These are phyloP conservation scores for Theretra japonica DNA, from an alignment of 2,888 invertebrate genomes.

Conservation along the genomic window DNA sequence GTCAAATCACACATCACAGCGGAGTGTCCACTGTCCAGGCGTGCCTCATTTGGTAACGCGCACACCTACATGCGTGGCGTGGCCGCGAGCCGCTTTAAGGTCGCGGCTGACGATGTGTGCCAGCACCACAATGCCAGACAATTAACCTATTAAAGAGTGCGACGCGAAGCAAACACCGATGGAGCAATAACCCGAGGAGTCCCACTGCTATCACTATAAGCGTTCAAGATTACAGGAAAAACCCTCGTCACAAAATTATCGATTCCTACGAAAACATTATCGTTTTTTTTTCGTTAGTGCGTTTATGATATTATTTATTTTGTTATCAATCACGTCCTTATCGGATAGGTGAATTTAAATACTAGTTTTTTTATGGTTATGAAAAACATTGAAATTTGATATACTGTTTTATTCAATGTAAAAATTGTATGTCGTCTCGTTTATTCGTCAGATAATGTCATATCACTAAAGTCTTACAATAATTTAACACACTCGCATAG, in stretches of 20 bases:
- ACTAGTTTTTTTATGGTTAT: neutral
- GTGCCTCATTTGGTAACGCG: conserved; percentile 68
- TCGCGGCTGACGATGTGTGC: conserved; percentile 79
- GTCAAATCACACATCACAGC: conserved; percentile 5
- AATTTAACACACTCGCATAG: conserved; percentile 38
- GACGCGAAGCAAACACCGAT: conserved; percentile 67
- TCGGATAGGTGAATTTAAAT: conserved; percentile 4
- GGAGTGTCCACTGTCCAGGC: conserved; percentile 47
- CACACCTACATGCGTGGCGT: conserved; percentile 73
- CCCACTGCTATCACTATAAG: conserved; percentile 57
- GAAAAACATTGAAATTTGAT: neutral
- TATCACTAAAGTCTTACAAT: conserved; percentile 12
- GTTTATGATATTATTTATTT: conserved; percentile 6
- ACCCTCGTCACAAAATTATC: neutral
- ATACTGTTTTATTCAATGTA: neutral
- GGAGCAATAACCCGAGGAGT: conserved; percentile 73
- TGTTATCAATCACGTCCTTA: conserved; percentile 11
- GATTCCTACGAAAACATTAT: neutral
- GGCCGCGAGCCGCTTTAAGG: conserved; percentile 80
- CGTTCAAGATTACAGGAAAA: neutral
- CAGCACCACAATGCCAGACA: conserved; percentile 82
- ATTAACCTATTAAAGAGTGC: conserved; percentile 82
- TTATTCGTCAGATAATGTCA: neutral
- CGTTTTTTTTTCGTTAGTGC: neutral
- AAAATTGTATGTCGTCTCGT: neutral